Base-by-base conservation (phyloP, 2,888 invertebrate species). In the Calephelis perditalis region DNA sequence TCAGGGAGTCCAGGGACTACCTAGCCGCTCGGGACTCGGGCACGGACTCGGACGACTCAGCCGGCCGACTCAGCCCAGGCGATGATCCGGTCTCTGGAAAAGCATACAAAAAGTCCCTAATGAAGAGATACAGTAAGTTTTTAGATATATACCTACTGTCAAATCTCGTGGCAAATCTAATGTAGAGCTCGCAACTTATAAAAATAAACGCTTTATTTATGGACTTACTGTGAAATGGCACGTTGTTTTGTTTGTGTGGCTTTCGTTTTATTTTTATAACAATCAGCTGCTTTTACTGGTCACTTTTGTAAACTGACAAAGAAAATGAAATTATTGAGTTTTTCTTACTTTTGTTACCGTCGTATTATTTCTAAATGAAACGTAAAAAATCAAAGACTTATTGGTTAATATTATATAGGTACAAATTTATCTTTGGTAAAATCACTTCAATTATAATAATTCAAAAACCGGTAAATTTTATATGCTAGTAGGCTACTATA, bases 91-190 rank as follows among this genome's bases (percentile, higher is more conserved):
- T 80, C 71, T 78, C 81, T 66, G 92, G 92, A 67, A 91, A 91
- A 72, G 95, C 97, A 57, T 97, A 97, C 92, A 97, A 97, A 93
- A 97, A 97, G 86, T 96, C 95, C 77, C 94, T 97, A 76, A 97
- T 97, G 94, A 96, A 96, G 91, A 92, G 97, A 93, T 97, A 96
- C 92, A 94, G 97, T 97, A 95, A 97, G 97, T 96, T 54, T 54
- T 54, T 36, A 54, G 7, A 54, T 35, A 26, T 11, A 54, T 26
- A 26, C 26, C 26, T 26, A 2, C 11, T 35, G 7, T 54, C 10
- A 54, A 11, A 54, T 36, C 35, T 52, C 6, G 9, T 12, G 26
- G 10, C 52, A 35, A 6, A 35, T 10, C 52, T 54, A 11, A 36
- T n/a, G 52, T n/a, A 36, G 36, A 54, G 47, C 8, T 26, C 44